Base-by-base conservation (phyloP, 2,888 invertebrate species). In the Drosophila koepferae region DNA sequence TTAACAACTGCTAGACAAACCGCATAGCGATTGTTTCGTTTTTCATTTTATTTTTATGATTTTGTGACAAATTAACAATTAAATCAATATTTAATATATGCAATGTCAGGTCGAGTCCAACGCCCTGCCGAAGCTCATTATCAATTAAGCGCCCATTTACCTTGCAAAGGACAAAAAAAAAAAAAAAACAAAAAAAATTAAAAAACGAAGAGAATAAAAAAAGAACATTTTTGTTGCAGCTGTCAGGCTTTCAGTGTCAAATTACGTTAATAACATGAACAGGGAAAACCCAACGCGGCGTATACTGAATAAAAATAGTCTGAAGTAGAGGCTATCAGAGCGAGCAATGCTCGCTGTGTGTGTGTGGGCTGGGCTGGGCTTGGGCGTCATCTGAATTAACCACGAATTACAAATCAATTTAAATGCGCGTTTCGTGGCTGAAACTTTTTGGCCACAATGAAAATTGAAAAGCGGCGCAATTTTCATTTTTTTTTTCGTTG, bases 381-480 rank as follows among this genome's bases (percentile, higher is more conserved):
- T 18, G 41, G n/a, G 23, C 40, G 31, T 31, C 64, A 77, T 80
- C 56, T 56, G 75, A 80, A 86, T 87, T 85, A 81, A 87, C 82
- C 85, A 70, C 83, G 80, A 88, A 83, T 86, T 86, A 88, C 83
- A 88, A 88, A 86, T 86, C 88, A 88, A 86, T 86, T 86, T 80
- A 86, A 86, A 86, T 85, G 77, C 67, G 65, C 48, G 58, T 73
- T 80, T 77, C 66, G 56, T 54, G 65, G 59, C 63, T 53, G 59
- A 77, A 77, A 74, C 60, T 74, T 64, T 64, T 61, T 20, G 43
- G 51, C 23, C 59, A 67, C 69, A 72, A 68, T 70, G 74, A 63
- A 80, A 74, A 74, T 79, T 64, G 59, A 72, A 72, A 63, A 48
- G 68, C 61, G 48, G 41, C 64, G 41, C 43, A 59, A 40, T 80